A percentile compares a stretch with the other conserved stretches of the same genome.
Conservation (phyloP, 2,113 vertebrate genomes). For the Laticauda colubrina region DNA sequence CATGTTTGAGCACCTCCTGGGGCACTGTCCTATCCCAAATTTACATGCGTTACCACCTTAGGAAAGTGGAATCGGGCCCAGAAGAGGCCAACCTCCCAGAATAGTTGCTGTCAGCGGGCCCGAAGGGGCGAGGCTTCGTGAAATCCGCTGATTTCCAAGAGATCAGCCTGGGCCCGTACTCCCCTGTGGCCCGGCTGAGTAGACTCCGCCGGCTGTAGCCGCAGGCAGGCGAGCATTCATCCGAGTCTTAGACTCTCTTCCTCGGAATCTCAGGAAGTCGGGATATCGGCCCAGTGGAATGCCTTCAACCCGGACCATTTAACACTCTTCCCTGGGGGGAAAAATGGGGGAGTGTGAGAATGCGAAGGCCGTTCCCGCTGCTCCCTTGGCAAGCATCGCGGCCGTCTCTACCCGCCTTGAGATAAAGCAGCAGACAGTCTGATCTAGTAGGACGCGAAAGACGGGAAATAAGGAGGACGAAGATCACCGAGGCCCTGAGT, state of each 20-base stretch:
- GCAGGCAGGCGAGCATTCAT: neutral
- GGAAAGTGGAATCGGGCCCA: neutral
- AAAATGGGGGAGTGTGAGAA: neutral
- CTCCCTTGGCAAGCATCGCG: neutral
- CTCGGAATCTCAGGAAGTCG: neutral
- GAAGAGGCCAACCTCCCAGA: neutral
- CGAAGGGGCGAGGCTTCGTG: neutral
- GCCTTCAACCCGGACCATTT: too few relatives aligned
- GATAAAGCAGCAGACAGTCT: neutral
- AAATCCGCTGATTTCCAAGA: neutral
- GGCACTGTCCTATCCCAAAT: neutral
- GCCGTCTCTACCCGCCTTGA: too few relatives aligned
- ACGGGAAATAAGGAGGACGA: neutral
- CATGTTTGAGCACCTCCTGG: neutral
- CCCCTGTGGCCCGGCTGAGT: neutral
- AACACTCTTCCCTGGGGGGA: neutral
- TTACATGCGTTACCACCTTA: neutral
- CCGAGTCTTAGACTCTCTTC: neutral
- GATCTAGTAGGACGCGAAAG: neutral
- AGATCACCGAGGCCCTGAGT: too few relatives aligned
- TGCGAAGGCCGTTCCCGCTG: neutral
- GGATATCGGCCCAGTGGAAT: neutral
- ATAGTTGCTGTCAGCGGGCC: neutral
- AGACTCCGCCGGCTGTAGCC: neutral
- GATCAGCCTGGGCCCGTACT: neutral